Percentiles rank a stretch among this genome's conserved stretches.
phyloP scores from a whole-genome alignment of 2,888 invertebrate species.

The Pinctada fucata region DNA sequence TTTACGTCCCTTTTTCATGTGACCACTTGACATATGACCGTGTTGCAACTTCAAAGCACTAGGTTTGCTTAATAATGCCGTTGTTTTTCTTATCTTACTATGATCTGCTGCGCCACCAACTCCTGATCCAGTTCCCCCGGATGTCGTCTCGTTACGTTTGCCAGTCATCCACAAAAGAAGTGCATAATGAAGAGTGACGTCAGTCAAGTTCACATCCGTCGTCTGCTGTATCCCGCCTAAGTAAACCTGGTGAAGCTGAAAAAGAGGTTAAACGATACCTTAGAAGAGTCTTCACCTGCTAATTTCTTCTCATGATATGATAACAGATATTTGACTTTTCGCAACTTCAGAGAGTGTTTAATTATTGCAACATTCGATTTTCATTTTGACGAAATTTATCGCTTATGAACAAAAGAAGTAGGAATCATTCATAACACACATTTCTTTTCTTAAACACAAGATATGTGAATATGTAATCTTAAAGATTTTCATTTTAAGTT shows the following conservation, averaged over 20 bases:
- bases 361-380: too few species aligned
- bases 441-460: too few species aligned
- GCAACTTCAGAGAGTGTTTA: too few species aligned
- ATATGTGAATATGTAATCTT: too few species aligned
- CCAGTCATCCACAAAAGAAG: slow-evolving; percentile 37
- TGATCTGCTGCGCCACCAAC: not conserved
- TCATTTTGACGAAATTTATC: too few species aligned
- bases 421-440: too few species aligned
- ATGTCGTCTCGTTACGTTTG: slow-evolving; percentile 6
- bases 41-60: not conserved
- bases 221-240: slow-evolving; percentile 30
- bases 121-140: not conserved
- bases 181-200: slow-evolving; percentile 35
- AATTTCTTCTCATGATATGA: too few species aligned
- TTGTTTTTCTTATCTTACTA: slow-evolving; percentile 8
- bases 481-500: too few species aligned
- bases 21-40: not conserved
- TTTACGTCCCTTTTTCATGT: not conserved
- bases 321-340: too few species aligned
- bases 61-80: not conserved
- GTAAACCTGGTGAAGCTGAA: slow-evolving; percentile 20
- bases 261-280: not conserved
- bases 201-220: slow-evolving; percentile 24
- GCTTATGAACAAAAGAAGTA: too few species aligned
- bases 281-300: too few species aligned